phyloP scores from a whole-genome alignment of 2,888 invertebrate species.

The Lasioglossum figueresi region DNA sequence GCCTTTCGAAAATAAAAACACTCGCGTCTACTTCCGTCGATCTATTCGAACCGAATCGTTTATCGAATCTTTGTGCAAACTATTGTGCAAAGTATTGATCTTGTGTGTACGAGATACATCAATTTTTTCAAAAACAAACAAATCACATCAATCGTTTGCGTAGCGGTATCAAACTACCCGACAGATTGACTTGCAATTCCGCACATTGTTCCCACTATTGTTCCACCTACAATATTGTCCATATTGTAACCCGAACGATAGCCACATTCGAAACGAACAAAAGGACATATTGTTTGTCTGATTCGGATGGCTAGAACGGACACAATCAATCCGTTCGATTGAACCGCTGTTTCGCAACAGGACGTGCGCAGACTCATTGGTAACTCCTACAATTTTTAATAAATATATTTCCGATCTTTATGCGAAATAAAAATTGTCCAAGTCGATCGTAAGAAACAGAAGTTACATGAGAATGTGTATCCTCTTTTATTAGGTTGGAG shows the following conservation, averaged over 20 bases:
- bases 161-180: not conserved
- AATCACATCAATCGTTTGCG: no score
- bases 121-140: no score
- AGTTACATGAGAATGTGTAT: no score
- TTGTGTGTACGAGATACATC: no score
- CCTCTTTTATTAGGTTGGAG: no score
- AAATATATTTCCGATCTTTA: no score
- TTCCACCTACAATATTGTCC: not conserved
- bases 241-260: not conserved
- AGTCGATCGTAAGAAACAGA: no score
- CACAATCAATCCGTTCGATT: no score
- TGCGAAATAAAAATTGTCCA: no score
- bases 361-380: not conserved
- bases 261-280: not conserved
- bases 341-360: not conserved
- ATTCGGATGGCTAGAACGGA: not conserved
- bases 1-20: not conserved
- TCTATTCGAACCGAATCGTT: not conserved
- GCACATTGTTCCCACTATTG: not conserved
- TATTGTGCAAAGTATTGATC: no score
- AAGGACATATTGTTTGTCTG: not conserved
- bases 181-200: not conserved
- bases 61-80: not conserved
- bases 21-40: not conserved
- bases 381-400: not conserved